A percentile compares a stretch with the other conserved stretches of the same genome.
These are phyloP conservation scores for Lasioglossum malachurum DNA, from an alignment of 2,888 invertebrate species.

Conservation along the genomic window DNA sequence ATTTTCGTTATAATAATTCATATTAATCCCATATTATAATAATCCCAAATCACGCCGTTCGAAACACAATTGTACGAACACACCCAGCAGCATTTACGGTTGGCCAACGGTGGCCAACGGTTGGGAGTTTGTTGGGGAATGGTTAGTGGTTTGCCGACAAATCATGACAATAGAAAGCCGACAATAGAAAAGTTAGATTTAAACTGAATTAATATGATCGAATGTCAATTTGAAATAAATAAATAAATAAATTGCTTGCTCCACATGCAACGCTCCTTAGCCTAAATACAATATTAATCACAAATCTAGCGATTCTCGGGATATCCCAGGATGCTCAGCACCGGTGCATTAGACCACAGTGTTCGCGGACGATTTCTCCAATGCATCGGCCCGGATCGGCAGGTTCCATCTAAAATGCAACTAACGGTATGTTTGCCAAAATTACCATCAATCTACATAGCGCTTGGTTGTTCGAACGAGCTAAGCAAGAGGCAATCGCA, in stretches of 20 bases:
- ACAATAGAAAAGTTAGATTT: no score
- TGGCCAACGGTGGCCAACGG: no score
- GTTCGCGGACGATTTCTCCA: background rate
- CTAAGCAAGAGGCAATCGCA: constrained; percentile 24
- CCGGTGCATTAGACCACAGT: background rate
- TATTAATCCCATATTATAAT: no score
- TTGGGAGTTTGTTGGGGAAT: no score
- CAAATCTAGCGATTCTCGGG: no score
- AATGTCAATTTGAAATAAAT: background rate
- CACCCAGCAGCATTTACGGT: no score
- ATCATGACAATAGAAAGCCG: no score
- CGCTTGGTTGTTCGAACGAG: background rate
- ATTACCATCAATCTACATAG: constrained; percentile 74
- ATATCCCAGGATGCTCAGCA: background rate
- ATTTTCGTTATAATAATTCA: no score
- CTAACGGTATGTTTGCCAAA: constrained; percentile 68
- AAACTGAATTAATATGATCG: background rate
- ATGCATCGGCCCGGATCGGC: constrained; percentile 19
- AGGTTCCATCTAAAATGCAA: constrained; percentile 72
- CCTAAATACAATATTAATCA: background rate
- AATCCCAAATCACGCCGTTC: no score
- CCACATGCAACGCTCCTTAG: background rate
- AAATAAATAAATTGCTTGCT: background rate
- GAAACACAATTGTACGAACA: no score
- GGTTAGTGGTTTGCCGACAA: no score